Conservation (phyloP, 2,797 vertebrate genomes). For the Rhabdophis nuchalis region DNA sequence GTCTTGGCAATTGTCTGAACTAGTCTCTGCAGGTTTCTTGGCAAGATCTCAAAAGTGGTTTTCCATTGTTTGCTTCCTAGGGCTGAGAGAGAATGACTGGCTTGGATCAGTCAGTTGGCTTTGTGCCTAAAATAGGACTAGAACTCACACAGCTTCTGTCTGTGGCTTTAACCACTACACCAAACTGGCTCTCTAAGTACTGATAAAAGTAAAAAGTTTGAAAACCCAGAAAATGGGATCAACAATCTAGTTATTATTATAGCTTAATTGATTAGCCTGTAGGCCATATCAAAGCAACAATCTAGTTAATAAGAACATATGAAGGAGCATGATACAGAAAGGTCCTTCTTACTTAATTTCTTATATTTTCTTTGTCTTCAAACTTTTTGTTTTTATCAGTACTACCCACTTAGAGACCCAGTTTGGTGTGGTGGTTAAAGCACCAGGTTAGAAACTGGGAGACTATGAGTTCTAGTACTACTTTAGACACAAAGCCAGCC, state of each 20-base stretch:
- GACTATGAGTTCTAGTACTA: no score
- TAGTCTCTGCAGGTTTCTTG: background rate
- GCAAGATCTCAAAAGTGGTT: background rate
- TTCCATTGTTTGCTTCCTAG: background rate
- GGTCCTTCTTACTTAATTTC: background rate
- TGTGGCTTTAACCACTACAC: background rate
- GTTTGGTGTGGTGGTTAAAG: background rate
- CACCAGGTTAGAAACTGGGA: background rate
- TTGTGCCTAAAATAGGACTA: background rate
- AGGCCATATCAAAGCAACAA: background rate
- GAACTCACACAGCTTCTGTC: background rate
- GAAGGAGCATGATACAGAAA: background rate
- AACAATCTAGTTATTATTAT: background rate
- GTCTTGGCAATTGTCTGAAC: background rate
- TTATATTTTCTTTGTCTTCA: no score
- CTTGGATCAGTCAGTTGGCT: background rate
- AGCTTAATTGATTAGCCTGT: no score
- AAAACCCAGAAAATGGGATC: background rate
- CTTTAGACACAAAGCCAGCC: no score
- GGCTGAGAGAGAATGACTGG: background rate
- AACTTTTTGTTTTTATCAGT: no score
- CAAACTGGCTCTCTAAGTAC: background rate
- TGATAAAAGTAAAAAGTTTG: background rate
- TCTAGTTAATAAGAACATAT: background rate
- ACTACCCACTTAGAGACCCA: background rate